Evolutionary conservation across 35 echinoderm and acorn worm genomes (phyloP).

Genomic region (Chiridota heheva): DNA sequence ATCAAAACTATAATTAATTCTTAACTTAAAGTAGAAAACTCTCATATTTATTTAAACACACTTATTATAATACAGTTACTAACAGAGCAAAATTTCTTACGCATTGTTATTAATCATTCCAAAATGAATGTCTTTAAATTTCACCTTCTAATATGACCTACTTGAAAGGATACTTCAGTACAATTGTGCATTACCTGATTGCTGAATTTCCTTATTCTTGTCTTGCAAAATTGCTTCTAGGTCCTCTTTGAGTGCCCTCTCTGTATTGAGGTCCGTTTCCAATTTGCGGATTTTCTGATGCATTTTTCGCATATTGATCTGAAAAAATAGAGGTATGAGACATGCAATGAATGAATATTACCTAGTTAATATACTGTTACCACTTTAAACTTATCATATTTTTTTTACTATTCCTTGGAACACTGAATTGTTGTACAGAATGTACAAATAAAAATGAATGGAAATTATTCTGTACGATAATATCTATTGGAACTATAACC

Average conservation of each 20-base stretch:
- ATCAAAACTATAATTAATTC: too few relatives aligned
- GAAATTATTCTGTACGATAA: too few relatives aligned
- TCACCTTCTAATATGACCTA: neutral
- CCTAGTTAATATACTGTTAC: too few relatives aligned
- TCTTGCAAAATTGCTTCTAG: constrained; percentile 53
- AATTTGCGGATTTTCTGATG: constrained; percentile 53
- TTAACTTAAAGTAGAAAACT: too few relatives aligned
- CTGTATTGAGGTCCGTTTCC: constrained; percentile 48
- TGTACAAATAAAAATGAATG: too few relatives aligned
- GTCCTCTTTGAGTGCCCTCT: constrained; percentile 65
- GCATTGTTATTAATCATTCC: neutral
- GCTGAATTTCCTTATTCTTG: constrained; percentile 44
- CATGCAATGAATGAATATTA: too few relatives aligned
- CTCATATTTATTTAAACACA: too few relatives aligned
- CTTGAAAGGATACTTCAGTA: neutral
- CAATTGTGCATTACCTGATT: neutral
- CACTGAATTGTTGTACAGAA: too few relatives aligned
- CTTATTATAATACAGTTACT: too few relatives aligned
- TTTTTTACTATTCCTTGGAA: too few relatives aligned
- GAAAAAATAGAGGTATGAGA: neutral
- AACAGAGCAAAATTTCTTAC: neutral
- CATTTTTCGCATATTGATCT: constrained; percentile 49
- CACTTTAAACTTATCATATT: too few relatives aligned
- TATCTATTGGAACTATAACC: too few relatives aligned
- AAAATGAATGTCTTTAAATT: neutral